These are phyloP conservation scores for Craniophora ligustri DNA, from an alignment of 2,888 invertebrate species.

Conservation along the genomic window DNA sequence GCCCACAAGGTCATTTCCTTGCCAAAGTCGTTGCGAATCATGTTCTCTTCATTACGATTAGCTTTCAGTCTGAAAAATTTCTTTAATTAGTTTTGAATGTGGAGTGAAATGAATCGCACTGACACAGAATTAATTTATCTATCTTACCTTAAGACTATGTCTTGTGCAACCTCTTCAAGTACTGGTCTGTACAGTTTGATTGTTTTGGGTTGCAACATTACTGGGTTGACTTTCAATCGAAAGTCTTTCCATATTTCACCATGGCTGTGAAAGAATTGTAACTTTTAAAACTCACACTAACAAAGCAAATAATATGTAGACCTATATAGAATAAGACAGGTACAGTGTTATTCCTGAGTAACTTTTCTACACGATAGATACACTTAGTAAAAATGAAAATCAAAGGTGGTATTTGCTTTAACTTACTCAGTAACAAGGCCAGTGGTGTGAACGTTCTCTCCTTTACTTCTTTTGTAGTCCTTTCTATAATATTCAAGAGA, in stretches of 20 bases:
- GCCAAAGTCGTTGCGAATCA: conserved; percentile 87
- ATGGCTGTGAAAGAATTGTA: conserved; percentile 88
- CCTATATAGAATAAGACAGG: no score
- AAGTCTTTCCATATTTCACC: conserved; percentile 93
- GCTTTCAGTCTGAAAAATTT: conserved; percentile 85
- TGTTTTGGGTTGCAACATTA: conserved; percentile 92
- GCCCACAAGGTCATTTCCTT: conserved; percentile 90
- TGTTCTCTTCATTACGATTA: conserved; percentile 83
- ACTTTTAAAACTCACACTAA: no score
- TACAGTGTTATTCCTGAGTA: no score
- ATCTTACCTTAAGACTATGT: conserved; percentile 90
- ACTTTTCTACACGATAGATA: no score
- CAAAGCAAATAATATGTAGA: no score
- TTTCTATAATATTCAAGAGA: conserved; percentile 39
- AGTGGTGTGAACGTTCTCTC: not conserved
- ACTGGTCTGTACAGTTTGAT: conserved; percentile 90
- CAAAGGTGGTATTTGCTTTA: no score
- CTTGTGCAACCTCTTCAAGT: conserved; percentile 90
- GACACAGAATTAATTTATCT: no score
- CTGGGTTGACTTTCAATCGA: conserved; percentile 92
- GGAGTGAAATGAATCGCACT: no score
- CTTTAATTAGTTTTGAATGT: no score
- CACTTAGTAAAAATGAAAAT: no score
- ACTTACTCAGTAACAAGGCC: conserved; percentile 35
- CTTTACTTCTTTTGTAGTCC: conserved; percentile 11